Evolutionary conservation across 1,140 invertebrate genomes (phyloP), one percentile per base, ranked within the genome.

Genomic region (Drosophila ogumai): DNA sequence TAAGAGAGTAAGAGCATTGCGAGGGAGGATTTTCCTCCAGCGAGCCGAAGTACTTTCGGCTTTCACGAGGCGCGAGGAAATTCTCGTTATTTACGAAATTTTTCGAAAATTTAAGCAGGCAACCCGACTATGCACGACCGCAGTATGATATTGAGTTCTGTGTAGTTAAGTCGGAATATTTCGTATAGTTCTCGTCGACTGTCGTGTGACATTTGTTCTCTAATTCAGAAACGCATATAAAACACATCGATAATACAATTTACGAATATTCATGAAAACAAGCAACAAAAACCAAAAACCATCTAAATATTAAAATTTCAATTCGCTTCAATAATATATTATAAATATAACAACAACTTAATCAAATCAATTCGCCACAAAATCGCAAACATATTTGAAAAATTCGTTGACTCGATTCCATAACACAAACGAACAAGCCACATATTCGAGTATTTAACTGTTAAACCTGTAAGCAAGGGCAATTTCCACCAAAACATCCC

Each of bases 121-220:
- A 43, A 55, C 52, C 15, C 52, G 56, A 60, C 57, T 34, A 60
- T 60, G 40, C 63, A 66, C 52, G 52, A 55, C 52, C 40, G 22
- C 56, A 63, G 91, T 92, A 91, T 82, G 90, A 88, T 79, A 91
- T 91, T 92, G 91, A 92, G 91, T 92, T 92, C 91, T 92, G 91
- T 91, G 91, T 92, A 91, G 91, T 92, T 91, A 92, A 92, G 91
- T 92, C 91, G 90, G 91, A 90, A 92, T 90, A 90, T 92, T 92
- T 92, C 91, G 90, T 91, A 88, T 75, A 84, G 69, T 91, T 91
- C 82, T 91, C 72, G 82, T 91, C 90, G 84, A 88, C 85, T 88
- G 78, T 91, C 88, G 88, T 91, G 85, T 85, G 90, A 86, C 81
- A 90, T 91, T 91, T 91, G 82, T 91, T 82, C 84, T 82, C 77